These are phyloP conservation scores for Lethrus apterus DNA, from an alignment of 1,140 invertebrate genomes.

Conservation along the genomic window DNA sequence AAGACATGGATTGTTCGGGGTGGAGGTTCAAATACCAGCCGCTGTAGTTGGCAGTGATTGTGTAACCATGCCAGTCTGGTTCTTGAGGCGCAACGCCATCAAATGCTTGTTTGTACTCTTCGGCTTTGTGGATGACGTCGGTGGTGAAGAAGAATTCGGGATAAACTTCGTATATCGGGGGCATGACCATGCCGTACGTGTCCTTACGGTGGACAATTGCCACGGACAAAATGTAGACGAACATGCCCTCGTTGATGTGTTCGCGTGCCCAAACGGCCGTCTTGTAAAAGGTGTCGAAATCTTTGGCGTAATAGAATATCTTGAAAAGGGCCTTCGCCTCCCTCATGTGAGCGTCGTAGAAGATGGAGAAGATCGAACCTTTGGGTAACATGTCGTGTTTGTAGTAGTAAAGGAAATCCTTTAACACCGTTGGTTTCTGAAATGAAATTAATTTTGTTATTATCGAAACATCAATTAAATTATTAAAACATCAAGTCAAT, in stretches of 20 bases:
- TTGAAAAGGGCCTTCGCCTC: slow-evolving; percentile 59
- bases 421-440: slow-evolving; percentile 47
- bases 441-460: slow-evolving; percentile 11
- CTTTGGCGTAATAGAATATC: slow-evolving; percentile 60
- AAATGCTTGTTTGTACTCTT: slow-evolving; percentile 46
- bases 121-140: slow-evolving; percentile 52
- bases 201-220: slow-evolving; percentile 55
- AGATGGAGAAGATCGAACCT: slow-evolving; percentile 55
- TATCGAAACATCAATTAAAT: no score
- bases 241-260: slow-evolving; percentile 55
- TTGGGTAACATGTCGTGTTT: slow-evolving; percentile 49
- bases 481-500: no score
- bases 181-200: slow-evolving; percentile 51
- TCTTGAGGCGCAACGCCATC: slow-evolving; percentile 24
- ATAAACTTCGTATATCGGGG: slow-evolving; percentile 60
- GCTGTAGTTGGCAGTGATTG: slow-evolving; percentile 49
- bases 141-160: slow-evolving; percentile 56
- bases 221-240: slow-evolving; percentile 52
- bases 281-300: slow-evolving; percentile 51
- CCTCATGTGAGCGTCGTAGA: slow-evolving; percentile 52
- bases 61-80: slow-evolving; percentile 18
- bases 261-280: slow-evolving; percentile 56
- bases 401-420: slow-evolving; percentile 50
- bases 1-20: slow-evolving; percentile 45
- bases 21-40: no score